These are phyloP conservation scores for Catocala sponsa DNA, from an alignment of 2,888 invertebrate species.

Conservation along the genomic window DNA sequence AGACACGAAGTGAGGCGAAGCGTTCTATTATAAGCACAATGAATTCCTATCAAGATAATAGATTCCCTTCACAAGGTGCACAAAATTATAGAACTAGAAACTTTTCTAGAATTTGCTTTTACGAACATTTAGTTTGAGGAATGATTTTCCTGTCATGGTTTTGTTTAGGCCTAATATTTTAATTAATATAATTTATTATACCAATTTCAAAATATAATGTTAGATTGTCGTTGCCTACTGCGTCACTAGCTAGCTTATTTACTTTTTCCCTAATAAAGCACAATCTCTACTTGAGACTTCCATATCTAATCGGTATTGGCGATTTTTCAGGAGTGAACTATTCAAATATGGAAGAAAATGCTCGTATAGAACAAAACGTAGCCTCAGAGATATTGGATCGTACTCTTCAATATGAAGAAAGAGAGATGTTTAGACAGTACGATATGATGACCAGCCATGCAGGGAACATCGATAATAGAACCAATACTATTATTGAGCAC, in stretches of 20 bases:
- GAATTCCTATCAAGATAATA: constrained; percentile 75
- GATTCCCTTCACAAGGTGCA: constrained; percentile 81
- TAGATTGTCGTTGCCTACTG: too few relatives aligned
- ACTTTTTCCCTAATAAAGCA: too few relatives aligned
- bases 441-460: constrained; percentile 72
- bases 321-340: constrained; percentile 65
- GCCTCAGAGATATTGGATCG: constrained; percentile 74
- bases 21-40: constrained; percentile 73
- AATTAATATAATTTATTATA: too few relatives aligned
- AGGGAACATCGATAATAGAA: constrained; percentile 77
- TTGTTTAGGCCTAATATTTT: too few relatives aligned
- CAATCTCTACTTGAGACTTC: too few relatives aligned
- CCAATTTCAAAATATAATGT: too few relatives aligned
- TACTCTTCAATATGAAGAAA: constrained; percentile 71
- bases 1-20: constrained; percentile 67
- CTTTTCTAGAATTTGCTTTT: neutral
- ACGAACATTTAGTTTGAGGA: neutral
- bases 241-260: too few relatives aligned
- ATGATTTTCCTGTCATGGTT: too few relatives aligned
- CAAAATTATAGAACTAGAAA: too few relatives aligned
- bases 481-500: constrained; percentile 78
- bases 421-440: constrained; percentile 67
- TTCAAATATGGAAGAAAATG: constrained; percentile 66
- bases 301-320: too few relatives aligned
- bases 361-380: constrained; percentile 73